Base-by-base conservation (phyloP, 64 coral and sea anemone species). In the Cladopsammia gracilis region DNA sequence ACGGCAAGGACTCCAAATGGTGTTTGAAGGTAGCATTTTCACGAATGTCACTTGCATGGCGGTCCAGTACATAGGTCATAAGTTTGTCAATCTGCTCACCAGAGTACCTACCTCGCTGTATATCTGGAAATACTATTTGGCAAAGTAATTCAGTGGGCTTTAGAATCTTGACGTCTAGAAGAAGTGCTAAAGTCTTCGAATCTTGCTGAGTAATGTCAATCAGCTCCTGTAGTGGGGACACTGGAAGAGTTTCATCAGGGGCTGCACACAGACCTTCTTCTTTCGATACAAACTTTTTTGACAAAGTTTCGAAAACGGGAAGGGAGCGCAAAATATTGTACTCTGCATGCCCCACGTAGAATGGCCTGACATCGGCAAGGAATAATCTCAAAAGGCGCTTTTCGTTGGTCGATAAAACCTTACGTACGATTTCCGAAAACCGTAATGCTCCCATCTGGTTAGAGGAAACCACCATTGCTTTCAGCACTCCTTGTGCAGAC, bases 381-480 rank as follows among this genome's bases (percentile, higher is more conserved):
- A 96, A 96, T n/a, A 53, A 25, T 73, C 94, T 92, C 45, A 96
- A 57, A 48, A 70, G n/a, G 23, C 76, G 76, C 58, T 91, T 88
- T 34, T 92, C 89, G 43, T 83, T 22, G 54, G 44, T 64, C 58
- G 68, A 68, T 20, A 43, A 10, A 20, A 6, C 24, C 53, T 73
- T 87, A 19, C 19, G 26, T 66, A 45, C 58, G 3, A 82, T 48
- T 0, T 54, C 60, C 19, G 34, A 2, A 5, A 61, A 19, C 11
- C 69, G 76, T 20, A 12, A 7, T 83, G 42, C n/a, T 58, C 7
- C 43, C 23, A 80, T 16, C 25, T 43, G 59, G 22, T 53, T 60
- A 14, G 56, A 59, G 23, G 25, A 80, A 15, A 58, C 68, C 43
- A 72, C 57, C 34, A 96, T 48, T 7, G 90, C 86, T 83, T 78